Evolutionary conservation across 2,888 invertebrate species (phyloP), one percentile per base, ranked within the genome.

Genomic region (Argynnis bischoffii): DNA sequence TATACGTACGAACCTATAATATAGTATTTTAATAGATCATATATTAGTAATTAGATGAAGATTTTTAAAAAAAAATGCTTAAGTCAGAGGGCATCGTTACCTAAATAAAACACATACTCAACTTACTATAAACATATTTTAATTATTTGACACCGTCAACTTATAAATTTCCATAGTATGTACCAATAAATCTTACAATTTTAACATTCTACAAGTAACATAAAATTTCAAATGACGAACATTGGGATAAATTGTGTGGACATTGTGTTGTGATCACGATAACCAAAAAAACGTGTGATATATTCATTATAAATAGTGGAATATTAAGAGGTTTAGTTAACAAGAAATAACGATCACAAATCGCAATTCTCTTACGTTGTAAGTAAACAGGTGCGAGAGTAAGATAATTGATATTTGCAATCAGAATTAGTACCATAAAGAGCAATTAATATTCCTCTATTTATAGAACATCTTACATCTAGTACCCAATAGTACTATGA

Each of bases 81-180:
- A 41, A 16, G 13, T 5, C 5, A 48, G 2, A 26, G 35, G 21
- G 55, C 6, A 14, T 11, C 15, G 5, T 3, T 61, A 16, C 48
- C 47, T 21, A 80, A 89, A 86, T 85, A 81, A 89, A 89, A 89
- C 79, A 75, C 75, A 67, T 79, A 79, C 79, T 79, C 54, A 83
- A 73, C 67, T 73, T 71, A 72, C 81, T 88, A 88, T 84, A 89
- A 90, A 91, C 88, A 87, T 88, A 87, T 86, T 90, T 89, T 89
- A 86, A 85, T 89, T 87, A 88, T 85, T 90, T 89, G 90, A 92
- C 90, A 90, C 87, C 78, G 90, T 90, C 91, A 91, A 90, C 84
- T 88, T 88, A 87, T 83, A 87, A 79, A 76, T 75, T 76, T 76
- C 74, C 35, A 71, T 74, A 77, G 80, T 81, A 84, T 81, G 80